Conservation (phyloP, 35 echinoderm and acorn worm genomes). For the Stichopus chloronotus region DNA sequence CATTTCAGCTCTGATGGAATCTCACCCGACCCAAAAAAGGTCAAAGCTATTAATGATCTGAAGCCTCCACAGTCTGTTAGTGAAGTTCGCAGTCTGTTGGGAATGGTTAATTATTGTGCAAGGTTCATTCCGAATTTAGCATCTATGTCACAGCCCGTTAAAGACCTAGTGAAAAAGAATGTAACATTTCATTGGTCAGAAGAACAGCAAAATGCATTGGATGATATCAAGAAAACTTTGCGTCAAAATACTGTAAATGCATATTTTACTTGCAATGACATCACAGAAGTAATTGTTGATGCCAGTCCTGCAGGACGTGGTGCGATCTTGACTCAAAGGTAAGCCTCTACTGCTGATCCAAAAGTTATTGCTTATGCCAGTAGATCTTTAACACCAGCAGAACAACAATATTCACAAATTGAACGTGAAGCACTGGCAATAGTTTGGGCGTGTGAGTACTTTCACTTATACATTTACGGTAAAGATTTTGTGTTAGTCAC, state of each 20-base stretch:
- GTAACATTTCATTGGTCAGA: neutral
- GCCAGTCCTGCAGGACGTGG: neutral
- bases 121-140: constrained; percentile 20
- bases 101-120: constrained; percentile 25
- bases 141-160: neutral
- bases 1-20: neutral
- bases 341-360: neutral
- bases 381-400: constrained; percentile 59
- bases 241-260: constrained; percentile 10
- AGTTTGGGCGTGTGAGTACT: constrained; percentile 58
- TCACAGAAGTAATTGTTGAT: too few species aligned
- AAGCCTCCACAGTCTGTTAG: neutral
- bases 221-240: neutral
- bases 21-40: constrained; percentile 57
- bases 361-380: constrained; percentile 59
- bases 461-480: constrained; percentile 66
- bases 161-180: constrained; percentile 27
- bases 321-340: constrained; percentile 68
- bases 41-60: constrained; percentile 10
- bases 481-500: constrained; percentile 53
- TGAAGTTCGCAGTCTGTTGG: constrained; percentile 35
- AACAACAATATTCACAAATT: constrained; percentile 66
- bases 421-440: constrained; percentile 74
- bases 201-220: neutral
- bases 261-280: neutral